phyloP scores from a whole-genome alignment of 1,140 invertebrate species.

The Pseudachorutes palmiensis region DNA sequence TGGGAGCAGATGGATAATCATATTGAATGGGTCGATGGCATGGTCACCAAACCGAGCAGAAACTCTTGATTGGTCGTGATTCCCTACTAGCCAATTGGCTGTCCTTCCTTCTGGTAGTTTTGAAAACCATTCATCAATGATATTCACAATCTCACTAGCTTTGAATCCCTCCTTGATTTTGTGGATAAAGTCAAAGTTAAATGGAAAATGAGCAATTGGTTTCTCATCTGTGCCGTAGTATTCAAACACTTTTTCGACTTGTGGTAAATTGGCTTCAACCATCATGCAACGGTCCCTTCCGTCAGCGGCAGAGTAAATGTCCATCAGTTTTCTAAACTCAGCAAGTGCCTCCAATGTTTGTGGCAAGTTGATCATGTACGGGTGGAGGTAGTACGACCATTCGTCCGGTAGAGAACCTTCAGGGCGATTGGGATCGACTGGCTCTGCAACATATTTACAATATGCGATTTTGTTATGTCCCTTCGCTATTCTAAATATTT shows the following conservation, averaged over 20 bases:
- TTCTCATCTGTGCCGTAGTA: slow-evolving; percentile 55
- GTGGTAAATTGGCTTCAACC: slow-evolving; percentile 57
- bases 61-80: slow-evolving; percentile 55
- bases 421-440: slow-evolving; percentile 17
- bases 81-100: slow-evolving; percentile 59
- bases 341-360: slow-evolving; percentile 55
- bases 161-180: slow-evolving; percentile 44
- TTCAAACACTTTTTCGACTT: slow-evolving; percentile 49
- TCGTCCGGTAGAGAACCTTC: slow-evolving; percentile 45
- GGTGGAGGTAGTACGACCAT: slow-evolving; percentile 41
- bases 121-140: slow-evolving; percentile 51
- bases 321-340: slow-evolving; percentile 52
- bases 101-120: slow-evolving; percentile 49
- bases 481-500: too few relatives aligned
- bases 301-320: slow-evolving; percentile 28
- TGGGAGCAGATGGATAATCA: slow-evolving; percentile 58
- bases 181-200: slow-evolving; percentile 56
- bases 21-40: slow-evolving; percentile 56
- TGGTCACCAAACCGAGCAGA: slow-evolving; percentile 51
- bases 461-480: not conserved
- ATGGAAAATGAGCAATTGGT: slow-evolving; percentile 55
- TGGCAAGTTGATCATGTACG: slow-evolving; percentile 42
- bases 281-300: slow-evolving; percentile 47
- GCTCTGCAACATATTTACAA: slow-evolving; percentile 8
- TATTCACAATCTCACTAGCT: slow-evolving; percentile 46